These are phyloP conservation scores for Papilio polytes DNA, from an alignment of 1,140 invertebrate species.

Conservation along the genomic window DNA sequence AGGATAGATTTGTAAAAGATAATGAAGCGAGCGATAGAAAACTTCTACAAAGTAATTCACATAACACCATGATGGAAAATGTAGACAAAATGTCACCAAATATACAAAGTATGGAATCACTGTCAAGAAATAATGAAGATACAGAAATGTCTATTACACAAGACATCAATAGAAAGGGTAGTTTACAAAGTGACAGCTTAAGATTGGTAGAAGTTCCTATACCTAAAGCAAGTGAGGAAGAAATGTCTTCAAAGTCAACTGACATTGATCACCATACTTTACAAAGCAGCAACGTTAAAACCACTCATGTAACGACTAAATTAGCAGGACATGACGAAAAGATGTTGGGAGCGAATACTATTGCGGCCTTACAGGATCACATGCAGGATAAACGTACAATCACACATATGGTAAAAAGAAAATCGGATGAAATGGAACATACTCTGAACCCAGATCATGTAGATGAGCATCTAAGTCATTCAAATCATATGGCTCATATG, in stretches of 20 bases:
- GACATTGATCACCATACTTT: neutral
- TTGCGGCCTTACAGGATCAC: neutral
- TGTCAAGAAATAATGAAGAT: constrained; percentile 7
- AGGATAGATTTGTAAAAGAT: constrained; percentile 57
- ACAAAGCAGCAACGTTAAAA: neutral
- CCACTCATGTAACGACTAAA: neutral
- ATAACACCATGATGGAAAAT: neutral
- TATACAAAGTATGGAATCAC: constrained; percentile 11
- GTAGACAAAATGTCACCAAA: neutral
- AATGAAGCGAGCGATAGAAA: neutral
- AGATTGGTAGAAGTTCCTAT: constrained; percentile 7
- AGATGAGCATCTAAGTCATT: neutral
- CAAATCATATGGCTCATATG: neutral
- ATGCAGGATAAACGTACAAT: constrained; percentile 3
- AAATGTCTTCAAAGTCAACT: neutral
- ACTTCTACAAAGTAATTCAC: constrained; percentile 1
- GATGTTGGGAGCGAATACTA: neutral
- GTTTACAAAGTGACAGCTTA: constrained; percentile 31
- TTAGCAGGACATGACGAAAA: neutral
- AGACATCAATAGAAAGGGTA: constrained; percentile 25
- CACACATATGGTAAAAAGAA: constrained; percentile 13
- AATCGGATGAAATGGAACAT: constrained; percentile 8
- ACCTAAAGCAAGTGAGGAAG: constrained; percentile 10
- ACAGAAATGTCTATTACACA: constrained; percentile 28
- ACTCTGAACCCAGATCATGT: neutral